A percentile compares a stretch with the other conserved stretches of the same genome.
phyloP scores from a whole-genome alignment of 2,797 vertebrate genomes.

The Gastrophryne carolinensis region DNA sequence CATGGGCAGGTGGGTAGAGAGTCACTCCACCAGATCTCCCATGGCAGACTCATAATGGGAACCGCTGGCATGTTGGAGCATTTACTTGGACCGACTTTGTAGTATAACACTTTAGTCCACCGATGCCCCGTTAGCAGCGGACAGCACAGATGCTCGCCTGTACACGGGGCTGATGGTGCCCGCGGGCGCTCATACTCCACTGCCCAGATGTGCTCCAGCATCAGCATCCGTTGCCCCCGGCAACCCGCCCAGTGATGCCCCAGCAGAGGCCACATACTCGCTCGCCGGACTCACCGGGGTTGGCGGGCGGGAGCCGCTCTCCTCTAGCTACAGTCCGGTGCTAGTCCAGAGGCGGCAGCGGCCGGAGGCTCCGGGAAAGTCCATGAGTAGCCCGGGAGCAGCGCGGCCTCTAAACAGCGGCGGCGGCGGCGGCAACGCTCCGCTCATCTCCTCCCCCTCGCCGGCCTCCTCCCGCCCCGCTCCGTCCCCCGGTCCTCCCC shows the following conservation, averaged over 20 bases:
- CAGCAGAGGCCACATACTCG: not conserved
- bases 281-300: slow-evolving; percentile 8
- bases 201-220: slow-evolving; percentile 22
- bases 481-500: not conserved
- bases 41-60: too few species aligned
- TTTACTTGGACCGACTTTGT: too few species aligned
- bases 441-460: not conserved
- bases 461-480: not conserved
- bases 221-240: not conserved
- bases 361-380: slow-evolving; percentile 49
- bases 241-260: not conserved
- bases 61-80: too few species aligned
- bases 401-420: slow-evolving; percentile 48
- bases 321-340: slow-evolving; percentile 4
- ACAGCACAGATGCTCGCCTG: too few species aligned
- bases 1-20: too few species aligned
- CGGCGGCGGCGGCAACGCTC: slow-evolving; percentile 2
- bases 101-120: too few species aligned
- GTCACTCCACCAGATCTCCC: too few species aligned
- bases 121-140: too few species aligned
- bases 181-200: not conserved
- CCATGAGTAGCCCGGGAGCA: slow-evolving; percentile 48
- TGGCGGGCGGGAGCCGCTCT: not conserved
- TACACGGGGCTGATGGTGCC: too few species aligned
- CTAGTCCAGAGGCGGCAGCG: slow-evolving; percentile 4